phyloP scores from a whole-genome alignment of 2,113 vertebrate genomes.

The Cynocephalus volans region DNA sequence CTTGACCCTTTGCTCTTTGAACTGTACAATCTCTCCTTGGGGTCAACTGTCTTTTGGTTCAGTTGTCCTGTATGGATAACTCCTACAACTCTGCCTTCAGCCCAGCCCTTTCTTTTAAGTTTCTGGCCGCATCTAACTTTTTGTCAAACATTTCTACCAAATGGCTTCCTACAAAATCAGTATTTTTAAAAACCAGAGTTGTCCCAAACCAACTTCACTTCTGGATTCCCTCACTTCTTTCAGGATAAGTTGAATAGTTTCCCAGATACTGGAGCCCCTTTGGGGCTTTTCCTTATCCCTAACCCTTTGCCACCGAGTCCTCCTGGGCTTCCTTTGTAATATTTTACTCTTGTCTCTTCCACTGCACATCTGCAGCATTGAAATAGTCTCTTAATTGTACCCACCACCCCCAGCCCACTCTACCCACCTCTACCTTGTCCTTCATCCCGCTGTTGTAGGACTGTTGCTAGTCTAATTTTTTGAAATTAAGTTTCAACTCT shows the following conservation, averaged over 20 bases:
- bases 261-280: neutral
- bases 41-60: neutral
- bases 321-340: neutral
- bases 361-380: fast-evolving
- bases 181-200: conserved; percentile 47
- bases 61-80: neutral
- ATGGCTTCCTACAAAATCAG: neutral
- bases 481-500: conserved; percentile 34
- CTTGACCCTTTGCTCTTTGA: neutral
- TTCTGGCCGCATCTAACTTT: neutral
- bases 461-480: neutral
- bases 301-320: neutral
- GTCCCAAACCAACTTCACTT: neutral
- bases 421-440: neutral
- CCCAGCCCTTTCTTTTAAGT: neutral
- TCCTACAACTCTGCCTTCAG: neutral
- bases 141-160: neutral
- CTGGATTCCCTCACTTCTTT: neutral
- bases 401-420: too few species aligned
- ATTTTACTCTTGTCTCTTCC: neutral
- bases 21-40: neutral
- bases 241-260: neutral
- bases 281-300: neutral
- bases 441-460: neutral
- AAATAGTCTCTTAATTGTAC: neutral